Evolutionary conservation across 2,888 invertebrate species (phyloP).

Genomic region (Adineta ricciae): DNA sequence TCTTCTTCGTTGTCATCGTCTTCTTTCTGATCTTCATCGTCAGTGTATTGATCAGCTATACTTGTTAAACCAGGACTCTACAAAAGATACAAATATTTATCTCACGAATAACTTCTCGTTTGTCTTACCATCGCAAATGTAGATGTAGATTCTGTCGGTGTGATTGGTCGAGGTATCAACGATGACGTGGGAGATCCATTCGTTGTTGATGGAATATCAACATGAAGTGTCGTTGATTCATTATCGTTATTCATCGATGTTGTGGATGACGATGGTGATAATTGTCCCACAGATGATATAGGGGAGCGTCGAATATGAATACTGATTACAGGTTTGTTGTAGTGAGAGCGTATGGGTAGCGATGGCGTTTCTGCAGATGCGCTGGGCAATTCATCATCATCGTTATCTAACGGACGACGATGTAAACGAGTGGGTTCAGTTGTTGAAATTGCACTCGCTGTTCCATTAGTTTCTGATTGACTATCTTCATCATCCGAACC

Average conservation of each 20-base stretch:
- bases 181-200: not conserved
- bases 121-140: not conserved
- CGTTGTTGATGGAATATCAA: not conserved
- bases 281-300: not conserved
- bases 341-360: not conserved
- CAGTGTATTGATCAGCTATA: not conserved
- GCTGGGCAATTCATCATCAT: slow-evolving; percentile 54
- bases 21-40: not conserved
- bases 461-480: not conserved
- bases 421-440: not conserved
- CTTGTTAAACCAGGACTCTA: slow-evolving; percentile 17
- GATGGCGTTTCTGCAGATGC: not conserved
- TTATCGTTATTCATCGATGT: not conserved
- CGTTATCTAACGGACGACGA: slow-evolving; percentile 51
- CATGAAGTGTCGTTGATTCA: not conserved
- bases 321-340: slow-evolving; percentile 5
- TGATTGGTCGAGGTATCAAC: not conserved
- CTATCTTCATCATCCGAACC: slow-evolving; percentile 16
- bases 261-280: not conserved
- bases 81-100: not conserved
- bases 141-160: not conserved
- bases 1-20: not conserved
- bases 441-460: not conserved
- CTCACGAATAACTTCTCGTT: not conserved
- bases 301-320: slow-evolving; percentile 13